Base-by-base conservation (phyloP, 2,113 vertebrate species). In the Etia nguti region DNA sequence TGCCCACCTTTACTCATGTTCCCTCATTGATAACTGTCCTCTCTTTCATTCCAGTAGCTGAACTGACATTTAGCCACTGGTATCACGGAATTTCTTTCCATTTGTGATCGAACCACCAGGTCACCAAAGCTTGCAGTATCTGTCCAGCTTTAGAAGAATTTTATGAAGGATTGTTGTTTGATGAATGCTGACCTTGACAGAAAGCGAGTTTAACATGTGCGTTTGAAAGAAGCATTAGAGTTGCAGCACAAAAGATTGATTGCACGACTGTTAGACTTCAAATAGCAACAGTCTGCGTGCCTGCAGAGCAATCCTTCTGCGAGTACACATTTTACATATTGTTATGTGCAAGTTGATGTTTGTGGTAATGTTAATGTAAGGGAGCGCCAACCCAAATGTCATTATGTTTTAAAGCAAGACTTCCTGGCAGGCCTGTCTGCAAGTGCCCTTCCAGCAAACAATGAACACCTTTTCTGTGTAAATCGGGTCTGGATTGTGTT, bases 401-500 rank as follows among this genome's bases (percentile, higher is more conserved):
- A 87, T 90, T 38, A 79, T 29, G 65, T 65, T 81, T 82, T 84
- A 83, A 81, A 80, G 22, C 46, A 75, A 3, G 11, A 82, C 26
- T 65, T 88, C 62, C 87, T 79, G 85, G 43, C 59, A 90, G 62
- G 55, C 6, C 15, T 80, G 68, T 89, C 41, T 2, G 16, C 59
- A 75, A 86, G 82, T 59, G 68, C 43, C 73, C 79, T 79, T 75
- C 52, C 22, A 87, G 86, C 83, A 80, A 90, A 86, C 77, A 82
- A 11, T 34, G 6, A 75, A 75, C 90, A 92, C 85, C 85, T 91
- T 88, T 54, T 62, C 68, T 46, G 52, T 41, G 70, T 84, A 81
- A 85, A 86, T 70, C 62, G 24, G 12, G 70, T 55, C 85, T 89
- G 80, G 85, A 77, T 82, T 79, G 46, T 86, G 75, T 92, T 86